Percentiles rank a stretch among this genome's conserved stretches.
phyloP scores from a whole-genome alignment of 2,888 invertebrate genomes.

The Chesias legatella region DNA sequence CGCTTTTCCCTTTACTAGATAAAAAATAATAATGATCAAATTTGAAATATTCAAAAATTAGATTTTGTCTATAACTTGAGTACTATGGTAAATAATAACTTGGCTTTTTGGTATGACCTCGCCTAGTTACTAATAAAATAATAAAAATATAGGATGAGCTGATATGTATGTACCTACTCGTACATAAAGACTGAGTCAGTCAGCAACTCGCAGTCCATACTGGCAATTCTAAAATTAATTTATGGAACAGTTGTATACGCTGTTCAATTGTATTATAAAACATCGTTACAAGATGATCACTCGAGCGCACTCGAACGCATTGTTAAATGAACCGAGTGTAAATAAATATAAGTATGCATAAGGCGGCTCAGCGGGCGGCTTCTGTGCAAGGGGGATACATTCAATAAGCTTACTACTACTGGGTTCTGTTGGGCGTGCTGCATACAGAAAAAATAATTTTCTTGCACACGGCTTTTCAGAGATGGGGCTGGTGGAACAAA shows the following conservation, averaged over 20 bases:
- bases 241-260: slow-evolving; percentile 23
- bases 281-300: slow-evolving; percentile 49
- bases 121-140: too few relatives aligned
- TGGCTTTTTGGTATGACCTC: too few relatives aligned
- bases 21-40: too few relatives aligned
- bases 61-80: too few relatives aligned
- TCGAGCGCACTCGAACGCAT: slow-evolving; percentile 61
- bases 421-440: slow-evolving; percentile 30
- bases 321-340: slow-evolving; percentile 78
- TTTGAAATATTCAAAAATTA: too few relatives aligned
- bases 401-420: slow-evolving; percentile 58
- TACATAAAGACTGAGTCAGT: too few relatives aligned
- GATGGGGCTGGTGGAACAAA: neutral
- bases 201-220: neutral
- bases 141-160: too few relatives aligned
- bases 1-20: too few relatives aligned
- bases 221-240: slow-evolving; percentile 11
- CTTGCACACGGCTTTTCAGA: neutral
- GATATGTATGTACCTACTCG: too few relatives aligned
- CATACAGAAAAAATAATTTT: slow-evolving; percentile 17
- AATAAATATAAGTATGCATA: slow-evolving; percentile 77
- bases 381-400: slow-evolving; percentile 57
- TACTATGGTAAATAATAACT: too few relatives aligned
- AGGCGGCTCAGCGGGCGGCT: slow-evolving; percentile 62
- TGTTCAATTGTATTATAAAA: slow-evolving; percentile 42